These are phyloP conservation scores for Chymomyza caudatula DNA, from an alignment of 2,888 invertebrate genomes.

Conservation along the genomic window DNA sequence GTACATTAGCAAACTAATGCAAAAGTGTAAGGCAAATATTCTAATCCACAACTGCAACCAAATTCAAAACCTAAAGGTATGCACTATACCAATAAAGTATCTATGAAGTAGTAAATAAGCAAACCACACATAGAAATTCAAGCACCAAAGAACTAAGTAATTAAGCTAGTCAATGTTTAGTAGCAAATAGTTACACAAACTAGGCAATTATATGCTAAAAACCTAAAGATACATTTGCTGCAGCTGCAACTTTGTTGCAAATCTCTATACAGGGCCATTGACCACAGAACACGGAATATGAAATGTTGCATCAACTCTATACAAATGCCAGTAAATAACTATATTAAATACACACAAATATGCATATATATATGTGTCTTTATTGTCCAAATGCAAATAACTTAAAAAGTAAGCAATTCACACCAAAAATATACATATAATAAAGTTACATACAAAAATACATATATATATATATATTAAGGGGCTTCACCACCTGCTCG, in stretches of 20 bases:
- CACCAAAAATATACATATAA: not conserved
- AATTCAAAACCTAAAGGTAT: not conserved
- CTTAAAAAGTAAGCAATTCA: conserved; percentile 20
- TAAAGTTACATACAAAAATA: not conserved
- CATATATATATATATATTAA: not conserved
- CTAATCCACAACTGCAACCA: conserved; percentile 37
- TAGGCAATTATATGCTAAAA: conserved; percentile 24
- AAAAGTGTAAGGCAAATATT: conserved; percentile 63
- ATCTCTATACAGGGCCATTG: conserved; percentile 57
- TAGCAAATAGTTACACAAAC: conserved; percentile 17
- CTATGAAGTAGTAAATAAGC: not conserved
- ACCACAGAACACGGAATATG: conserved; percentile 41
- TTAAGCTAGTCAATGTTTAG: not conserved
- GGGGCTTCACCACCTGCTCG: conserved; percentile 3
- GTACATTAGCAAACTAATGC: conserved; percentile 16
- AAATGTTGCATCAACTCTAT: conserved; percentile 53
- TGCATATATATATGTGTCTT: conserved; percentile 24
- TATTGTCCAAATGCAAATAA: conserved; percentile 5
- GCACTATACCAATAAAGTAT: not conserved
- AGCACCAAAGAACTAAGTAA: not conserved
- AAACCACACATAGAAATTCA: not conserved
- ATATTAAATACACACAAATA: conserved; percentile 6
- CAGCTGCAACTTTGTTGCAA: conserved; percentile 23
- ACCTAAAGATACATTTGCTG: conserved; percentile 37
- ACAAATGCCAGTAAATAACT: conserved; percentile 13